Conservation (phyloP, 30 jellyfish, hydroid and myxozoan genomes). For the Aurelia aurita complex sp. Pacific region DNA sequence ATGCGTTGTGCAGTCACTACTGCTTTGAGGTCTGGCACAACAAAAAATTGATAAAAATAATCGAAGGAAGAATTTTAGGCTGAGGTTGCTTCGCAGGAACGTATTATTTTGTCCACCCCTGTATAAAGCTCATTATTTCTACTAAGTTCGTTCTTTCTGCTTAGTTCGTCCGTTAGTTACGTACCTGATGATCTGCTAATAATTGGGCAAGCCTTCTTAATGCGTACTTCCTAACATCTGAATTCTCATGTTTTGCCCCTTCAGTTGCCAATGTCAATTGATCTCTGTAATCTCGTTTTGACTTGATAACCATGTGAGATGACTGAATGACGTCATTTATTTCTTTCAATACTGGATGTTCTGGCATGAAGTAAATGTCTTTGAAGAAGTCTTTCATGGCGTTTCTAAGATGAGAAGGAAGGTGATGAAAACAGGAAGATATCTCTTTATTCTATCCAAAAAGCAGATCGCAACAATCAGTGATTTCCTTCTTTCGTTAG, state of each 20-base stretch:
- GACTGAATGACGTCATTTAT: constrained; percentile 53
- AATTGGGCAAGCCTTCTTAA: constrained; percentile 39
- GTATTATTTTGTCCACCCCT: too few species aligned
- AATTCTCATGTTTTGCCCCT: constrained; percentile 74
- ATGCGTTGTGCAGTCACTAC: too few species aligned
- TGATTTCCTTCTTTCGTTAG: too few species aligned
- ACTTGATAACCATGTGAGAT: constrained; percentile 38
- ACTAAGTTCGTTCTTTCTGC: too few species aligned
- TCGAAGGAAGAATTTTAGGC: too few species aligned
- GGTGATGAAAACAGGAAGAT: background rate
- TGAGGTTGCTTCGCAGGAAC: too few species aligned
- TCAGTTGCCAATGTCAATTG: constrained; percentile 54
- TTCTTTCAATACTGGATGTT: constrained; percentile 49
- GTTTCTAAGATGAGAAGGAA: constrained; percentile 12
- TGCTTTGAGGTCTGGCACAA: too few species aligned
- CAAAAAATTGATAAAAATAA: too few species aligned
- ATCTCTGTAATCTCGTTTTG: constrained; percentile 68
- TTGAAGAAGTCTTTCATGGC: constrained; percentile 59
- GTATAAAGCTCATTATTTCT: too few species aligned
- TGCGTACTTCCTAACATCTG: constrained; percentile 81
- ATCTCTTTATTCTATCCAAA: too few species aligned
- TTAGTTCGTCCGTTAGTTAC: background rate
- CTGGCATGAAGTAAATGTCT: constrained; percentile 85
- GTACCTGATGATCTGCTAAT: constrained; percentile 63
- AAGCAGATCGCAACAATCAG: too few species aligned